Percentiles rank a stretch among this genome's conserved stretches.
phyloP scores from a whole-genome alignment of 2,888 invertebrate species.

The Sturmia bella region DNA sequence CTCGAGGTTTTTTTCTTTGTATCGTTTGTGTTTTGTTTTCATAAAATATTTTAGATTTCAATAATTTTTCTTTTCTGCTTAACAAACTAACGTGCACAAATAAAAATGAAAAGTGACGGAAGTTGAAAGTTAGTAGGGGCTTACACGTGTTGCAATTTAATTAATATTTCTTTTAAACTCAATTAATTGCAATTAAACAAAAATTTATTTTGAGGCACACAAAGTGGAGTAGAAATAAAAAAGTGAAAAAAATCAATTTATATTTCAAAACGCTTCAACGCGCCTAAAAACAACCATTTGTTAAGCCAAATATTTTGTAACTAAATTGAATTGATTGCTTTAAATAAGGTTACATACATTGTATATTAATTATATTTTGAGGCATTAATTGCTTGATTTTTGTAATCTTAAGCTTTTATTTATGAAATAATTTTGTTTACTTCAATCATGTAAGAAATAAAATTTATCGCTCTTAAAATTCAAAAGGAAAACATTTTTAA shows the following conservation, averaged over 20 bases:
- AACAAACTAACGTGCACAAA: background rate
- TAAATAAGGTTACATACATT: background rate
- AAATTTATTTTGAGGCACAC: background rate
- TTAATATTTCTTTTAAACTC: conserved; percentile 20
- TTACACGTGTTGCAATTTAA: conserved; percentile 47
- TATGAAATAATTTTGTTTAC: too few relatives aligned
- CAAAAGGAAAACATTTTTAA: too few relatives aligned
- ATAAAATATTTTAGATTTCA: conserved; percentile 39
- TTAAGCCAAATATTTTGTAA: conserved; percentile 24
- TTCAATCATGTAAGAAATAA: too few relatives aligned
- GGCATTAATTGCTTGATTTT: too few relatives aligned
- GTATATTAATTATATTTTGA: too few relatives aligned
- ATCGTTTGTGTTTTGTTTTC: conserved; percentile 1
- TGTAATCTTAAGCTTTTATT: too few relatives aligned
- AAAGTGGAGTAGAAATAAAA: background rate
- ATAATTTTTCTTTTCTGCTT: conserved; percentile 10
- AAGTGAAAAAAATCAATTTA: conserved; percentile 8
- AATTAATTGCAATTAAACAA: conserved; percentile 41
- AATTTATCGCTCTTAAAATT: too few relatives aligned
- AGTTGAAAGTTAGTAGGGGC: conserved; percentile 40
- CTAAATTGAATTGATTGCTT: background rate
- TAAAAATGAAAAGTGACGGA: conserved; percentile 56
- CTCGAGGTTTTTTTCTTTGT: conserved; percentile 9
- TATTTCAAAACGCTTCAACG: conserved; percentile 32
- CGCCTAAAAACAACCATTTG: background rate